Evolutionary conservation across 2,113 vertebrate species (phyloP), one percentile per base, ranked within the genome.

Genomic region (Prochilodus magdalenae): DNA sequence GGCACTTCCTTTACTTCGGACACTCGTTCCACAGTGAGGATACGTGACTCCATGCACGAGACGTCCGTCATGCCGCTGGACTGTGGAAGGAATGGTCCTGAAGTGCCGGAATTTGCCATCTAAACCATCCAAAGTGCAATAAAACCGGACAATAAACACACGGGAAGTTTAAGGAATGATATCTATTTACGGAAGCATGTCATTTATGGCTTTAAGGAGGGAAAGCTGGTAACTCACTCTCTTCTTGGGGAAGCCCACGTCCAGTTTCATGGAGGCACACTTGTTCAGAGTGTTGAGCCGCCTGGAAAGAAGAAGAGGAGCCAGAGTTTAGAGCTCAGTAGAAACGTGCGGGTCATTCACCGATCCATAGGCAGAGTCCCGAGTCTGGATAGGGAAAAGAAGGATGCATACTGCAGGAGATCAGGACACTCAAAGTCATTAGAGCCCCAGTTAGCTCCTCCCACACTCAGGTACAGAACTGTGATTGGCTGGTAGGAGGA

Each of bases 211-310:
- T n/a, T n/a, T n/a, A n/a, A n/a, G n/a, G n/a, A n/a, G n/a, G n/a
- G n/a, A 73, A 47, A 84, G 18, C 7, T 12, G 66, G 15, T 53
- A 33, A 85, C 95, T 95, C 95, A 98, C 98, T 94, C 97, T 98
- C 94, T 97, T 99, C 90, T 94, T 98, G 91, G 96, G 96, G 88
- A 97, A 94, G 94, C 94, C 96, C 91, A 98, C 94, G 90, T 99
- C 98, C 89, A 99, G 95, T 95, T 98, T 99, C 98, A 99, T 98
- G 90, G 98, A 98, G 93, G 97, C 96, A 87, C 97, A 98, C 94
- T 97, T 98, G 93, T 99, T 99, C 89, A 99, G 91, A 62, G 98
- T 98, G 90, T 98, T 96, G 81, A 99, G 93, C 80, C 98, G 96
- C 90, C 98, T 99, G 90, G 60, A 94, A 94, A 93, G 84, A 78